These are phyloP conservation scores for Porphyrio hochstetteri DNA, from an alignment of 2,113 vertebrate genomes.

Conservation along the genomic window DNA sequence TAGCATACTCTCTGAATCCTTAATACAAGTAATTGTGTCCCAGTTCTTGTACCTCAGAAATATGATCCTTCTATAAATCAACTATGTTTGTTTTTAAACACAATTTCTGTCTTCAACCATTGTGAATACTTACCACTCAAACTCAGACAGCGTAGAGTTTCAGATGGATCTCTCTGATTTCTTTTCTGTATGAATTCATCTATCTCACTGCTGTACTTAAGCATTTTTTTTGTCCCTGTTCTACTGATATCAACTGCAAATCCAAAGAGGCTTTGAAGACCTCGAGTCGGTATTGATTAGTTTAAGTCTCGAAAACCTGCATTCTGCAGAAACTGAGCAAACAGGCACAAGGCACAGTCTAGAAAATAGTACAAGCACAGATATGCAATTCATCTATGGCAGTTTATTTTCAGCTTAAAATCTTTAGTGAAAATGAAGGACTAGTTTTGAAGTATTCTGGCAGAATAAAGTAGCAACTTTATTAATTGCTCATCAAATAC, in stretches of 20 bases:
- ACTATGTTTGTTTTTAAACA: not conserved
- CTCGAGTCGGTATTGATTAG: conserved; percentile 49
- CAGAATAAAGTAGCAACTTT: not conserved
- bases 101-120: not conserved
- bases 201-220: conserved; percentile 25
- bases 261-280: conserved; percentile 53
- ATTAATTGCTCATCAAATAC: not conserved
- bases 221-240: not conserved
- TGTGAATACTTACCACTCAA: conserved; percentile 5
- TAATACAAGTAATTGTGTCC: not conserved
- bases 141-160: not conserved
- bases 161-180: conserved; percentile 59
- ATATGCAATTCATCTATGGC: not conserved
- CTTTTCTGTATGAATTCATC: conserved; percentile 37
- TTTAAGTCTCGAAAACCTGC: conserved; percentile 26
- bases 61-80: conserved; percentile 4
- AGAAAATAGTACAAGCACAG: not conserved
- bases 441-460: not conserved
- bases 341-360: not conserved
- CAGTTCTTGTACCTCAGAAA: not conserved
- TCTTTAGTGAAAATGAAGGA: not conserved
- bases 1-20: not conserved
- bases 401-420: not conserved
- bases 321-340: conserved; percentile 3
- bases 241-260: conserved; percentile 27